A percentile compares a stretch with the other conserved stretches of the same genome.
These are phyloP conservation scores for Morinoia aosen DNA, from an alignment of 2,888 invertebrate species.

Conservation along the genomic window DNA sequence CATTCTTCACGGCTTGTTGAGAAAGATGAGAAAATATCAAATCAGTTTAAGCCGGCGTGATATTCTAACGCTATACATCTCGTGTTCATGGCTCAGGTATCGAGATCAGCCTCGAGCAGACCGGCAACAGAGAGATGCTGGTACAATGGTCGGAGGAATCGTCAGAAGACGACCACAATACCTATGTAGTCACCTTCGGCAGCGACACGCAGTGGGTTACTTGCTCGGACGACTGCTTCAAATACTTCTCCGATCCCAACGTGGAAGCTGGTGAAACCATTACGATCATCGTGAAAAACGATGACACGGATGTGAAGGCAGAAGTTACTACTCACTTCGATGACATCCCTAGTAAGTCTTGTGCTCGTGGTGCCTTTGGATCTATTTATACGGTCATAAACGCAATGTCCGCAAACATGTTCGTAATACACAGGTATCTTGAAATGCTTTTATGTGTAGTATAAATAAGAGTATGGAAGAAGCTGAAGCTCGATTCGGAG, in stretches of 20 bases:
- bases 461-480: no score
- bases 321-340: not conserved
- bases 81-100: not conserved
- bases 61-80: not conserved
- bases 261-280: not conserved
- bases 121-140: not conserved
- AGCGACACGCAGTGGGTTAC: not conserved
- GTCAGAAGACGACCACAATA: not conserved
- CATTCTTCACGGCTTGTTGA: no score
- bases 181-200: not conserved
- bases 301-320: not conserved
- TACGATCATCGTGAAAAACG: not conserved
- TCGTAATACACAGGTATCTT: no score
- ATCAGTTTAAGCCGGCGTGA: no score
- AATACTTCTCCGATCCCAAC: not conserved
- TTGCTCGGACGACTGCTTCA: not conserved
- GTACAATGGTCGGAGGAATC: not conserved
- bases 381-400: no score
- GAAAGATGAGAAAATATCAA: no score
- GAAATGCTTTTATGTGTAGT: no score
- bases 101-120: not conserved
- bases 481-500: no score
- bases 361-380: no score
- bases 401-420: no score
- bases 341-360: constrained; percentile 1